Evolutionary conservation across 1,140 invertebrate genomes (phyloP).

Genomic region (Diorhabda elongata): DNA sequence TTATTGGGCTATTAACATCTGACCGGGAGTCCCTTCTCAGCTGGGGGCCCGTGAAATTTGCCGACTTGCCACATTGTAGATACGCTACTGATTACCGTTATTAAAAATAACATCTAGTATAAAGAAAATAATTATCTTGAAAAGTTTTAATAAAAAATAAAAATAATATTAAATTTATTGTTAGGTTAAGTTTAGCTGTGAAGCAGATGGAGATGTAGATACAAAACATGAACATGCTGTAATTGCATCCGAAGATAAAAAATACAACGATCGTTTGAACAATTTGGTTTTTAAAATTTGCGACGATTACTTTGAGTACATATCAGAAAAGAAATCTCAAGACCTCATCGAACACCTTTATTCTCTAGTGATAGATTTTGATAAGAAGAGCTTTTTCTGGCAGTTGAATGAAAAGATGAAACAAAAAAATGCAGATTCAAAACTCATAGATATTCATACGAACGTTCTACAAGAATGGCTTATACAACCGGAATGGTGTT

Average conservation of each 20-base stretch:
- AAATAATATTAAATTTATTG: neutral
- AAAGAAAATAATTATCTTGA: too few species aligned
- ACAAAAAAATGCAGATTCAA: constrained; percentile 34
- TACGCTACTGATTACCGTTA: too few species aligned
- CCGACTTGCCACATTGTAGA: too few species aligned
- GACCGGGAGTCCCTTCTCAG: too few species aligned
- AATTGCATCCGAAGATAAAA: constrained; percentile 16
- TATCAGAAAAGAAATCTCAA: constrained; percentile 42
- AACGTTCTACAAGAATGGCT: constrained; percentile 52
- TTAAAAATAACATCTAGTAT: too few species aligned
- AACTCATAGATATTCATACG: constrained; percentile 50
- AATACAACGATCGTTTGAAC: constrained; percentile 47
- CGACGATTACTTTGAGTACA: constrained; percentile 50
- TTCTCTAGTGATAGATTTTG: constrained; percentile 48
- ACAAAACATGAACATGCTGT: constrained; percentile 6
- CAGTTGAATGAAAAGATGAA: constrained; percentile 41
- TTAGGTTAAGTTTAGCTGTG: constrained; percentile 20
- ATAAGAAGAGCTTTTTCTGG: constrained; percentile 46
- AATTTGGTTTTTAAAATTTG: constrained; percentile 52
- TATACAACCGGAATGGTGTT: constrained; percentile 43
- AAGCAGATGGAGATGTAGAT: constrained; percentile 6
- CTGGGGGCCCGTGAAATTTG: too few species aligned
- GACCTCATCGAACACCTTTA: constrained; percentile 46
- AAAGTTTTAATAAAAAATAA: too few species aligned
- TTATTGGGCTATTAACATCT: too few species aligned